Percentiles rank a stretch among this genome's conserved stretches.
phyloP scores from a whole-genome alignment of 2,113 vertebrate genomes.

The Periophthalmus modestus region DNA sequence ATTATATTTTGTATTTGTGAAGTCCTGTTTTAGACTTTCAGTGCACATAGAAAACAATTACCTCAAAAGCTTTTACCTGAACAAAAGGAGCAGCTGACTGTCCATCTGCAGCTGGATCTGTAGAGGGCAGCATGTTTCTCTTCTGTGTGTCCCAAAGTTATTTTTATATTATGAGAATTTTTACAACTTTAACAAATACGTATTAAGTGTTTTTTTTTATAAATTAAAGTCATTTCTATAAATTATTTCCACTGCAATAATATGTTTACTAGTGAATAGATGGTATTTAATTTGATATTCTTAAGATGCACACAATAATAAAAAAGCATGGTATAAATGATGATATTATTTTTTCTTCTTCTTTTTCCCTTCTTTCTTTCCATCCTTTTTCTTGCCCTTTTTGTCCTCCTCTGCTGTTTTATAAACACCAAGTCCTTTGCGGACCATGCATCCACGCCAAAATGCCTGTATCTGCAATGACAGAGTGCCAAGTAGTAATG shows the following conservation, averaged over 20 bases:
- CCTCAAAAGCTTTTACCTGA: slow-evolving; percentile 2
- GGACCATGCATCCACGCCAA: slow-evolving; percentile 65
- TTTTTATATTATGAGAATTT: neutral
- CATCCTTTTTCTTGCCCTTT: slow-evolving; percentile 52
- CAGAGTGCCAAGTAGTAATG: neutral
- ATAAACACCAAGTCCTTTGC: slow-evolving; percentile 40
- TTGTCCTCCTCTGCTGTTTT: slow-evolving; percentile 42
- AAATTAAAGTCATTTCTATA: too few relatives aligned
- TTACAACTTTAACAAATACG: neutral
- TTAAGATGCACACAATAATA: too few relatives aligned
- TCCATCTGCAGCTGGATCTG: neutral
- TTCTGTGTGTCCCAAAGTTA: neutral
- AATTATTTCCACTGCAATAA: neutral
- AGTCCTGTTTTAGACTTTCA: neutral
- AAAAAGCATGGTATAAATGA: neutral
- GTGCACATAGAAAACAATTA: neutral
- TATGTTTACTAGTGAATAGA: too few relatives aligned
- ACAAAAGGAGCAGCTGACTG: neutral
- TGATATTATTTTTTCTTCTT: slow-evolving; percentile 47
- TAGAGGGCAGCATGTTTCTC: neutral
- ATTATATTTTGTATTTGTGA: slow-evolving; percentile 10
- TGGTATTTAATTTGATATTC: too few relatives aligned
- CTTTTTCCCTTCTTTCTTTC: slow-evolving; percentile 35
- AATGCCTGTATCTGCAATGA: slow-evolving; percentile 60
- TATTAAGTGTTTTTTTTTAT: too few relatives aligned